Percentiles rank a stretch among this genome's conserved stretches.
Evolutionary conservation across 2,113 vertebrate species (phyloP).

Genomic region (Acrocephalus kingi): DNA sequence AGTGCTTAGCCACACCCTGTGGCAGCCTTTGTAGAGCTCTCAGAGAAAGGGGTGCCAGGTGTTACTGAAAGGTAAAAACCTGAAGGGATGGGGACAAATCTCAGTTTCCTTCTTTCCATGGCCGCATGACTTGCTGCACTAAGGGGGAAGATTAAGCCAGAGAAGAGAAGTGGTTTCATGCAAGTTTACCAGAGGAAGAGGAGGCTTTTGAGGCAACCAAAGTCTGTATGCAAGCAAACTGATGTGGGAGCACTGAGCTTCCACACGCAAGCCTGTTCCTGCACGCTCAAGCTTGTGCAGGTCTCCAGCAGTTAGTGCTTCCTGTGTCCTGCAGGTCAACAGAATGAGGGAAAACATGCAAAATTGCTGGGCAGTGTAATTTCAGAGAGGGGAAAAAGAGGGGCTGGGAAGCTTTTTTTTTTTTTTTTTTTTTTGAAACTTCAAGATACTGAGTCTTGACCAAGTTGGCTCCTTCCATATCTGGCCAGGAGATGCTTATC

Average conservation of each 20-base stretch:
- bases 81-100: not conserved
- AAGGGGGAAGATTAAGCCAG: not conserved
- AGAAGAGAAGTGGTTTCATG: not conserved
- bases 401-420: not conserved
- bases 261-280: not conserved
- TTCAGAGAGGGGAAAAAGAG: not conserved
- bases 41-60: not conserved
- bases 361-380: not conserved
- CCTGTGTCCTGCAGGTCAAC: not conserved
- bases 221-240: not conserved
- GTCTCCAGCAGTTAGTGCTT: not conserved
- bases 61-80: not conserved
- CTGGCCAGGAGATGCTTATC: not conserved
- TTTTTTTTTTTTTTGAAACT: not conserved
- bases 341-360: not conserved
- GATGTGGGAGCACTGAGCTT: not conserved
- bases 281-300: not conserved
- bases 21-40: not conserved
- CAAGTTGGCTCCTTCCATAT: not conserved
- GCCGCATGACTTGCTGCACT: accelerated
- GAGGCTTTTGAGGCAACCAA: not conserved
- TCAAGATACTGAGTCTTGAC: not conserved
- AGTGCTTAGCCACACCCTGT: not conserved
- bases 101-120: not conserved
- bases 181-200: not conserved